Base-by-base conservation (phyloP, 2,888 invertebrate species). In the Oligia strigilis region DNA sequence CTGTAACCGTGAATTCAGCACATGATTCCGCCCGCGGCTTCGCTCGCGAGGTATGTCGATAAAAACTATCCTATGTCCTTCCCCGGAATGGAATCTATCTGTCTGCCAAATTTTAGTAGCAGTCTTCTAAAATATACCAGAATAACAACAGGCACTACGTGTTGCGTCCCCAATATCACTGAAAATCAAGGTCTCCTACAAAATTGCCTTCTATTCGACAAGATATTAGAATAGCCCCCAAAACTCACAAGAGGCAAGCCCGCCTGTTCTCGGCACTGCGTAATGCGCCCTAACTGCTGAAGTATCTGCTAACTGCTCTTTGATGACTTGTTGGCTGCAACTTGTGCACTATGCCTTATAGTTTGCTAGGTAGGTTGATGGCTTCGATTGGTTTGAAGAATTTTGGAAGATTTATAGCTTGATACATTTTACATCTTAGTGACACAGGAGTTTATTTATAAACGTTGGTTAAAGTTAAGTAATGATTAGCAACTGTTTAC, bases 261-360 rank as follows among this genome's bases (percentile, higher is more conserved):
- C 92, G 80, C 66, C 71, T 77, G 80, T 71, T 77, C 84, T 80
- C 82, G 83, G 78, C 83, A 71, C 89, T 89, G 88, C 88, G 78
- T 82, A 90, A 91, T 92, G 90, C 89, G 90, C 90, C 89, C 90
- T 91, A 93, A 94, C 94, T 92, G 93, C 92, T 90, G 90, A 93
- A 94, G 92, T 94, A 94, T 94, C 93, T 88, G 89, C 93, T 92
- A 95, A 94, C 93, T 94, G 92, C 92, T 92, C 89, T 94, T 94
- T 94, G 92, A 94, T 91, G 93, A 93, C 91, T 94, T 92, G 92
- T 90, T 90, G 87, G 89, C 81, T 71, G 80, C 77, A 83, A 84
- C 84, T 87, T 89, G 81, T 72, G 43, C 46, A 60, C 82, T 78
- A 40, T 60, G 66, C 36, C 70, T 72, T 62, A 66, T 75, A 78